phyloP scores from a whole-genome alignment of 2,888 invertebrate genomes.

The Ceriagrion tenellum region DNA sequence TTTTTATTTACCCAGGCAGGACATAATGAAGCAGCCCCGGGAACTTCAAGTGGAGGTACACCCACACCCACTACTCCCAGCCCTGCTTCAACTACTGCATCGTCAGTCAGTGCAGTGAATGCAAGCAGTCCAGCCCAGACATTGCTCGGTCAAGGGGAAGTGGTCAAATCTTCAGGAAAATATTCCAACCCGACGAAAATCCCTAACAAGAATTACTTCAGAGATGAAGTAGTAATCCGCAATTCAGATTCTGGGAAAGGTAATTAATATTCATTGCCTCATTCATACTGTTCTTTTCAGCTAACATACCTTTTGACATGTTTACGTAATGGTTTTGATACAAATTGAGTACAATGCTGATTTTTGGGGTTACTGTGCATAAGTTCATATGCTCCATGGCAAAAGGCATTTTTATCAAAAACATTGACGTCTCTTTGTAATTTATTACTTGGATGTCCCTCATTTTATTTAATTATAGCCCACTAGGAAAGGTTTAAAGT shows the following conservation, averaged over 20 bases:
- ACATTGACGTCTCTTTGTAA: no score
- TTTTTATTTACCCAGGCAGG: constrained; percentile 14
- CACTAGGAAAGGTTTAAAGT: no score
- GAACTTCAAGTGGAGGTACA: constrained; percentile 33
- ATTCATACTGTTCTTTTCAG: no score
- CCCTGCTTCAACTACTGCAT: constrained; percentile 75
- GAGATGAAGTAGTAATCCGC: constrained; percentile 96
- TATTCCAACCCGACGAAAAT: constrained; percentile 93
- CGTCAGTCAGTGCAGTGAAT: constrained; percentile 16
- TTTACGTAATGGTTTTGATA: no score
- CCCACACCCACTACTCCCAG: constrained; percentile 79
- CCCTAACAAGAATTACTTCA: constrained; percentile 95
- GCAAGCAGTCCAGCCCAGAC: constrained; percentile 77
- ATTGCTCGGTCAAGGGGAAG: constrained; percentile 90
- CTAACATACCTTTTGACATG: no score
- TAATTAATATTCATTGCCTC: constrained; percentile 76
- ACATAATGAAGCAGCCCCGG: constrained; percentile 45
- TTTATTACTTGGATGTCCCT: no score
- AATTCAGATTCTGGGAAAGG: constrained; percentile 98
- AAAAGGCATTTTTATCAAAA: no score
- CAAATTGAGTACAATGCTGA: no score
- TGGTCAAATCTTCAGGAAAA: constrained; percentile 93
- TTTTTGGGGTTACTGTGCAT: no score
- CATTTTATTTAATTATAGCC: no score
- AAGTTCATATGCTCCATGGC: no score